phyloP scores from a whole-genome alignment of 1,140 invertebrate genomes.

The Scylla paramamosain region DNA sequence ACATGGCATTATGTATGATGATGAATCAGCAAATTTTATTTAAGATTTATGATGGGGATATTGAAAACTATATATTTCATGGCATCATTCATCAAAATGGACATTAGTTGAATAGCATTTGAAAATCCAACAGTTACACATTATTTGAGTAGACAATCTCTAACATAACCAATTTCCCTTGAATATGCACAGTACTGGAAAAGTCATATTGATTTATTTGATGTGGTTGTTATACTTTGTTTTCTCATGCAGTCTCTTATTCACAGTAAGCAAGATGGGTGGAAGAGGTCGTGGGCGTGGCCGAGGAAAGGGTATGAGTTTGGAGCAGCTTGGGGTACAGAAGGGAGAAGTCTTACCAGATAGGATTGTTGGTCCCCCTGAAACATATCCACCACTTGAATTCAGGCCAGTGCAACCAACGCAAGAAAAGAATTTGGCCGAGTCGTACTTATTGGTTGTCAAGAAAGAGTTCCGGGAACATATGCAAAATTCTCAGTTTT shows the following conservation, averaged over 20 bases:
- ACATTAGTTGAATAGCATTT: too few species aligned
- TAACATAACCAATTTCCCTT: too few species aligned
- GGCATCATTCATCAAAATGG: too few species aligned
- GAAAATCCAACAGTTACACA: too few species aligned
- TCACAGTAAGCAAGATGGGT: conserved; percentile 81
- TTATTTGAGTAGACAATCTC: too few species aligned
- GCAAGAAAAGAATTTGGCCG: conserved; percentile 78
- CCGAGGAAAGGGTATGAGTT: conserved; percentile 81
- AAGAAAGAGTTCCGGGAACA: conserved; percentile 84
- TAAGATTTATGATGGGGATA: too few species aligned
- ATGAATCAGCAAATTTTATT: too few species aligned
- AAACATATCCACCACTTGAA: conserved; percentile 85
- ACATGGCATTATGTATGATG: too few species aligned
- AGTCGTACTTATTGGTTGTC: conserved; percentile 83
- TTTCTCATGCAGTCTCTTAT: conserved; percentile 8
- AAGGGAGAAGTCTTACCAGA: conserved; percentile 84
- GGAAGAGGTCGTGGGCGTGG: conserved; percentile 79
- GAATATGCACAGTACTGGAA: too few species aligned
- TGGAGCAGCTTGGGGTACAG: conserved; percentile 84
- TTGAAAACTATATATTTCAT: too few species aligned
- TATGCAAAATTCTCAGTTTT: conserved; percentile 82
- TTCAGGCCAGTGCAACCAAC: conserved; percentile 84
- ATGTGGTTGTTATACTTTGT: not conserved
- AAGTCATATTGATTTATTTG: too few species aligned
- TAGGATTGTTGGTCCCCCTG: conserved; percentile 85